Evolutionary conservation across 2,888 invertebrate genomes (phyloP), one percentile per base, ranked within the genome.

Genomic region (Chironomus riparius): DNA sequence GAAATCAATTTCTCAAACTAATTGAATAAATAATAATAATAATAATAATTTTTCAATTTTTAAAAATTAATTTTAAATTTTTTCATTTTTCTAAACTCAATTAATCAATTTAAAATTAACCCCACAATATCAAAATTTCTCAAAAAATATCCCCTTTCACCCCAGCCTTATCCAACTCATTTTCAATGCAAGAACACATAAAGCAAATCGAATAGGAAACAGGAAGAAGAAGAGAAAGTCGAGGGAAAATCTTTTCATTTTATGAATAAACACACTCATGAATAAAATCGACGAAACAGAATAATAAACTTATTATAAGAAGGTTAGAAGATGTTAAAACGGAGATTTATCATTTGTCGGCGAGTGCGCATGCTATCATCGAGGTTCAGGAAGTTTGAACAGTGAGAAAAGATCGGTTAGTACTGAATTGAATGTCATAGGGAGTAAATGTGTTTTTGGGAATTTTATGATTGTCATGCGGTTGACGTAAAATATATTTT

Each of bases 221-320:
- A 38, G 28, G 10, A 38, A 38, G 38, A 38, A 38, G 38, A 38
- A 38, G 38, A 12, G 24, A 65, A 65, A 65, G 18, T 22, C 21
- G 21, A 18, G 28, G 28, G 24, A 71, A 70, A 71, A 71, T 71
- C 71, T 71, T 71, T 71, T 71, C 71, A 56, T 71, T 71, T 47
- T 48, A 56, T 71, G 71, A 71, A 71, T 71, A 71, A 61, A 71
- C 71, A 71, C 71, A 71, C 24, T 71, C 71, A 61, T 71, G 71
- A 71, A 71, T 71, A 71, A 71, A 70, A 70, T 70, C 71, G 47
- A 50, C 71, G 28, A 56, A 70, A 70, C 47, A 70, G 70, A 70
- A 70, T 48, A 70, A 71, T 48, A 71, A 71, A 47, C 71, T 47
- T 61, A 61, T 50, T 47, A 71, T n/a, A 65, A 24, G 71, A 38